Evolutionary conservation across 2,888 invertebrate genomes (phyloP), one percentile per base, ranked within the genome.

Genomic region (Drosophila mercatorum): DNA sequence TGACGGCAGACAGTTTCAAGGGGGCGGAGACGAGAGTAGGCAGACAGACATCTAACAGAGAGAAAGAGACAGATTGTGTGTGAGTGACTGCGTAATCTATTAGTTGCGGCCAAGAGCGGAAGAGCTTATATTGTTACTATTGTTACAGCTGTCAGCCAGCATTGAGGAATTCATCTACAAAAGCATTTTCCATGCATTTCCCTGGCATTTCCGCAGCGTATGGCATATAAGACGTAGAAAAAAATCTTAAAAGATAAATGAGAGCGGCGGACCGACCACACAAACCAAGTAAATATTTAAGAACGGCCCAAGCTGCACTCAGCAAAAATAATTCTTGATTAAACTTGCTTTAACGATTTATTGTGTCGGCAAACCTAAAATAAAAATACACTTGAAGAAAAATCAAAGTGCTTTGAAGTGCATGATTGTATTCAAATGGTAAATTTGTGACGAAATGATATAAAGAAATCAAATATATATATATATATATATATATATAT

Each of bases 131-230:
- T 67, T 71, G 72, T 80, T 79, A 67, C 64, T 68, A n/a, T n/a
- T n/a, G n/a, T n/a, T n/a, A 74, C 89, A 88, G 81, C 90, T 84
- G 84, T 86, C 90, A 90, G 65, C 72, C 38, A 56, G 67, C 64
- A 78, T 78, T 68, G 75, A 75, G 69, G 83, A 71, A 80, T 80
- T 80, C 83, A 80, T 80, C 73, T 70, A 83, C 81, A 68, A 70
- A 68, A 74, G 75, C 84, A 89, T 86, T 88, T 84, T 90, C 78
- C 81, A 78, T 78, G 87, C 90, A 86, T 84, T 90, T 84, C 78
- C 78, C 72, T 61, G 81, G 90, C 84, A 90, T 88, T 88, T 84
- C 90, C 87, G 83, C 65, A 75, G 63, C 89, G 83, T 69, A 76
- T 88, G 88, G 52, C 36, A 28, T n/a, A 31, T 22, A 56, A 56